Percentiles rank a stretch among this genome's conserved stretches.
phyloP scores from a whole-genome alignment of 2,113 vertebrate species.

The Myrmophylax atrothorax region DNA sequence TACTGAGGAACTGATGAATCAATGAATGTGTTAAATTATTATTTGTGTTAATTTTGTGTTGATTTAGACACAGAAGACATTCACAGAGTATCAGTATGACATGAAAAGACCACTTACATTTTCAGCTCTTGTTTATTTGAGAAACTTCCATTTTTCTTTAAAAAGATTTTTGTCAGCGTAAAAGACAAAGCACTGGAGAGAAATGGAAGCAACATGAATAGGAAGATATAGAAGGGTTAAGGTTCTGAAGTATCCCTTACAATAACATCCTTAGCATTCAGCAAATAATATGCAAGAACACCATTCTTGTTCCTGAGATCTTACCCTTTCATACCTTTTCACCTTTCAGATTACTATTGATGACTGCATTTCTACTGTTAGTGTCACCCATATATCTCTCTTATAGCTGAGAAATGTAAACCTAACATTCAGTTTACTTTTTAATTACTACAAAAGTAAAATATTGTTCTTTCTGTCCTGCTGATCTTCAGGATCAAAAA shows the following conservation, averaged over 20 bases:
- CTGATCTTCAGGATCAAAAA: background rate
- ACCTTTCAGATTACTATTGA: background rate
- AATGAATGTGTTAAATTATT: background rate
- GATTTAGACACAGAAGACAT: accelerated
- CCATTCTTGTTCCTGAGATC: background rate
- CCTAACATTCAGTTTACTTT: background rate
- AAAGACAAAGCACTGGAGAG: background rate
- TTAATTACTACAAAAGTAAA: background rate
- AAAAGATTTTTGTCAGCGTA: background rate
- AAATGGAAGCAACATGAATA: background rate
- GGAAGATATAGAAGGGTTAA: background rate
- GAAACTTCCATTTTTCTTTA: background rate
- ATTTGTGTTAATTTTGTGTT: too few species aligned
- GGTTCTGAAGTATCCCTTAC: background rate
- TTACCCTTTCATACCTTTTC: background rate
- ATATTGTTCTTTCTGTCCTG: background rate
- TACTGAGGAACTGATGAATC: background rate
- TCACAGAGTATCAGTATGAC: background rate
- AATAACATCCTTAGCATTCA: background rate
- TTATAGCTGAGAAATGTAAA: background rate
- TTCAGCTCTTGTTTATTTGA: background rate
- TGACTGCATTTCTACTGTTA: background rate
- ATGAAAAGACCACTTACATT: background rate
- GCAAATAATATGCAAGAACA: background rate
- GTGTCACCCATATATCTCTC: background rate